Percentiles rank a stretch among this genome's conserved stretches.
These are phyloP conservation scores for Deroptyus accipitrinus DNA, from an alignment of 2,113 vertebrate species.

Conservation along the genomic window DNA sequence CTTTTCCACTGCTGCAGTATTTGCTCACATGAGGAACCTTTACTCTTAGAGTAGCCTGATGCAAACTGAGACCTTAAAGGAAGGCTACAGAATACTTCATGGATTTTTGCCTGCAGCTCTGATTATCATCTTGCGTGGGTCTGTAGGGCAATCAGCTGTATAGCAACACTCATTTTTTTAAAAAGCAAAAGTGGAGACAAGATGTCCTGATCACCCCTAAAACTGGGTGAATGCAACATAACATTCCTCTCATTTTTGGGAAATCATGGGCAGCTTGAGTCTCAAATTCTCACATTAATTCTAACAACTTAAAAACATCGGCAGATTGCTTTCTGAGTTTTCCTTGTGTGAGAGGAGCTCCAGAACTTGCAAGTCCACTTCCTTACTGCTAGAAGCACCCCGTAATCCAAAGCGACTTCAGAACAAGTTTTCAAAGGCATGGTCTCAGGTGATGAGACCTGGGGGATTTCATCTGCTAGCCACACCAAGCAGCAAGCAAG, in stretches of 20 bases:
- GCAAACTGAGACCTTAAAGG: neutral
- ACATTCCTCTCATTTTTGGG: neutral
- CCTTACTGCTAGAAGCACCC: neutral
- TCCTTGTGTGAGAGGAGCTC: neutral
- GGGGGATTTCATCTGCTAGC: neutral
- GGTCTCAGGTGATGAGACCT: neutral
- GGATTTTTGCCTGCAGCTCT: neutral
- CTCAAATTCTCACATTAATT: neutral
- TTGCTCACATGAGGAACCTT: neutral
- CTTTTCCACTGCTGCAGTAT: neutral
- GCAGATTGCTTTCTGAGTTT: neutral
- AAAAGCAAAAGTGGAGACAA: neutral
- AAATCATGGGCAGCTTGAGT: neutral
- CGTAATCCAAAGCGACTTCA: neutral
- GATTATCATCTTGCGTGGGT: neutral
- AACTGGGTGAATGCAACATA: neutral
- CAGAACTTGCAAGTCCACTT: neutral
- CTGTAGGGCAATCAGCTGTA: neutral
- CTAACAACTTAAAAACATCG: neutral
- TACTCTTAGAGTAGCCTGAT: neutral
- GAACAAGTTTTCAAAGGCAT: neutral
- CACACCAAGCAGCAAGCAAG: neutral
- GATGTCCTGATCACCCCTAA: neutral
- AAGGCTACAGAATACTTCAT: neutral
- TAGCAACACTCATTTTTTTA: neutral